Percentiles rank a stretch among this genome's conserved stretches.
Conservation (phyloP, 2,888 invertebrate species). For the Pterobdella sp. region DNA sequence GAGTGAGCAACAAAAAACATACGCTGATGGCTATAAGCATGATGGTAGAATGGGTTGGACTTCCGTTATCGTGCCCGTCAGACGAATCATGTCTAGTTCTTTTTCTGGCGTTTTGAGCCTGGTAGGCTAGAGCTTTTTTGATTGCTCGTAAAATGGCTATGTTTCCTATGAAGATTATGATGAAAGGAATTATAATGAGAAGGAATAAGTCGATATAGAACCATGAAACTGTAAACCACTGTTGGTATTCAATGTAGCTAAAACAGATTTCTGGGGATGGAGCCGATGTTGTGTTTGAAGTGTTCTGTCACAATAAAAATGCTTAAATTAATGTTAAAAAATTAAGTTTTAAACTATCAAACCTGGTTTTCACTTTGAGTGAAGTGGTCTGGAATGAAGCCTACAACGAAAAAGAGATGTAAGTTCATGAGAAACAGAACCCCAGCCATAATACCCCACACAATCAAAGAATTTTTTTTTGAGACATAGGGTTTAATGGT, state of each 20-base stretch:
- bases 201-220: slow-evolving; percentile 44
- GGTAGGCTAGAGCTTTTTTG: slow-evolving; percentile 28
- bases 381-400: slow-evolving; percentile 10
- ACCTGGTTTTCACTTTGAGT: background rate
- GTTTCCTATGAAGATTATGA: slow-evolving; percentile 41
- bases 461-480: slow-evolving; percentile 3
- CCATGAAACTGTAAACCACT: slow-evolving; percentile 36
- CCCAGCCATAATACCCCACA: slow-evolving; percentile 24
- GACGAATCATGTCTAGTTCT: background rate
- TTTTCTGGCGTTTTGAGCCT: background rate
- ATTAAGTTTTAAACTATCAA: background rate
- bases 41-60: slow-evolving; percentile 5
- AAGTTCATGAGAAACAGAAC: slow-evolving; percentile 25
- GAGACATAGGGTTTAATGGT: slow-evolving; percentile 39
- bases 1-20: slow-evolving; percentile 1
- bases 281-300: too few relatives aligned
- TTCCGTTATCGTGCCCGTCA: background rate
- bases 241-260: background rate
- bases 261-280: slow-evolving; percentile 26
- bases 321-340: background rate
- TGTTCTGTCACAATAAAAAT: background rate
- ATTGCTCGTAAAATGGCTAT: slow-evolving; percentile 40
- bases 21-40: slow-evolving; percentile 23
- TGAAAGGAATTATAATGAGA: slow-evolving; percentile 42
- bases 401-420: slow-evolving; percentile 26